These are phyloP conservation scores for Eurosta solidaginis DNA, from an alignment of 1,140 invertebrate species.

Conservation along the genomic window DNA sequence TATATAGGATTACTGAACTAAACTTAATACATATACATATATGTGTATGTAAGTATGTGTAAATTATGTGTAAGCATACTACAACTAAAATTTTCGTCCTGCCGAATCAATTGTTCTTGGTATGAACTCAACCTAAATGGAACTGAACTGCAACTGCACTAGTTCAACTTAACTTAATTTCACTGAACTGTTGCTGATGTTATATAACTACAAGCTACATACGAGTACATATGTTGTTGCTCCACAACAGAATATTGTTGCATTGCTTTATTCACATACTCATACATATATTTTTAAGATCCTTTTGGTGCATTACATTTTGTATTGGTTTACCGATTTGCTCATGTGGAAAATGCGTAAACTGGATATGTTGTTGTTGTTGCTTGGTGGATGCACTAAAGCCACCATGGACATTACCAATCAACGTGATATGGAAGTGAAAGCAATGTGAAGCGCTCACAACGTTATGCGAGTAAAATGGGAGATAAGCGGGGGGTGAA, in stretches of 20 bases:
- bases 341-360: slow-evolving; percentile 28
- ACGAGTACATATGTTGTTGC: too few species aligned
- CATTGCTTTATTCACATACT: slow-evolving; percentile 1
- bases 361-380: not conserved
- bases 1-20: too few species aligned
- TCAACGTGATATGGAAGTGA: not conserved
- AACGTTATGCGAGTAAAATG: too few species aligned
- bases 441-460: too few species aligned
- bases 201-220: too few species aligned
- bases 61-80: too few species aligned
- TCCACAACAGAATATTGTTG: not conserved
- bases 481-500: too few species aligned
- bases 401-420: not conserved
- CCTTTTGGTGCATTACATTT: not conserved
- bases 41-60: too few species aligned
- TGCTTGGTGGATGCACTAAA: not conserved
- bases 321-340: not conserved
- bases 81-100: not conserved
- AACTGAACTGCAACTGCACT: not conserved
- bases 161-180: slow-evolving; percentile 16
- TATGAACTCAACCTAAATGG: not conserved
- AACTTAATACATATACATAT: too few species aligned
- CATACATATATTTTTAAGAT: too few species aligned
- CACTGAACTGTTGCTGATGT: not conserved
- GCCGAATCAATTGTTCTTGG: not conserved